Evolutionary conservation across 2,888 invertebrate species (phyloP).

Genomic region (Digitonthophagus gazella): DNA sequence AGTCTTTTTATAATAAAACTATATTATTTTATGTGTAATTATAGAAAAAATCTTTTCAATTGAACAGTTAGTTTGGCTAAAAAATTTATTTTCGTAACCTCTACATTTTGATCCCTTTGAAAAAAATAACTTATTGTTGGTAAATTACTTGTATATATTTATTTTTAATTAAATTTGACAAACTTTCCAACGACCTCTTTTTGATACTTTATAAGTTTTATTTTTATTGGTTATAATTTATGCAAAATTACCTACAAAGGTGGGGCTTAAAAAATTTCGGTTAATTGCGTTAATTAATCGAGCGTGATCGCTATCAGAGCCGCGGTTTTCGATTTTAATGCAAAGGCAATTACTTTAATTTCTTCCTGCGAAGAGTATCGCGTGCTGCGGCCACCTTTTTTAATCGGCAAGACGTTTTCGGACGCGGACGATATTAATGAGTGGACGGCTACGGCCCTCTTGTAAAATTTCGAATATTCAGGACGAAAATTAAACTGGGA

Average conservation of each 20-base stretch:
- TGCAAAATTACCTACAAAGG: background rate
- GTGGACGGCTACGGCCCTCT: background rate
- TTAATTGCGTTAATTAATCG: background rate
- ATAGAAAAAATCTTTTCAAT: too few species aligned
- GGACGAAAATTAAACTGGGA: background rate
- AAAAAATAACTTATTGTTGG: too few species aligned
- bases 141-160: too few species aligned
- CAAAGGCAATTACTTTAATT: background rate
- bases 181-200: background rate
- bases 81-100: too few species aligned
- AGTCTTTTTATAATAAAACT: too few species aligned
- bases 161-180: too few species aligned
- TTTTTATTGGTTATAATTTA: background rate
- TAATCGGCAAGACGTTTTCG: background rate
- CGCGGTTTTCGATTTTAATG: background rate
- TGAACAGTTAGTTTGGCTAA: too few species aligned
- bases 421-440: background rate
- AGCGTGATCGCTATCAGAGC: background rate
- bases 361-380: background rate
- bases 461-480: background rate
- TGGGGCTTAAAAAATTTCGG: background rate
- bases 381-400: background rate
- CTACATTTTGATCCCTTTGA: too few species aligned
- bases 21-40: too few species aligned
- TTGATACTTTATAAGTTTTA: background rate